Percentiles rank a stretch among this genome's conserved stretches.
Conservation (phyloP, 2,797 vertebrate genomes). For the Anniella stebbinsi region DNA sequence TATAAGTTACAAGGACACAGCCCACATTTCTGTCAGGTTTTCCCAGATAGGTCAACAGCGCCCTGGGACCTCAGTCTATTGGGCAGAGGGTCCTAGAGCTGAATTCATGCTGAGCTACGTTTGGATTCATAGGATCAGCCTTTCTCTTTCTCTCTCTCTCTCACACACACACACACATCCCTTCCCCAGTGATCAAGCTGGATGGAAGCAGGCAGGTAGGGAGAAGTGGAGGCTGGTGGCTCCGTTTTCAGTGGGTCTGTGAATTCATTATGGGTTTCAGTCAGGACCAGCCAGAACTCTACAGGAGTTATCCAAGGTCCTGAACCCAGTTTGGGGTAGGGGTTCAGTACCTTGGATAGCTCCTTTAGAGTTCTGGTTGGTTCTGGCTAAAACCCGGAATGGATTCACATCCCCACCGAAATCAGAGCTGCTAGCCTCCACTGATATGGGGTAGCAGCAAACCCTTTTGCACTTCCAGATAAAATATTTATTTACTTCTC, state of each 20-base stretch:
- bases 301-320: too few relatives aligned
- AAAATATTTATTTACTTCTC: background rate
- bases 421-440: too few relatives aligned
- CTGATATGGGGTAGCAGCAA: background rate
- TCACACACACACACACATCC: background rate
- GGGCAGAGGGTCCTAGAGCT: background rate
- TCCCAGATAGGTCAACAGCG: background rate
- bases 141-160: background rate
- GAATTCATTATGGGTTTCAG: too few relatives aligned
- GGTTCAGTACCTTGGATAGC: too few relatives aligned
- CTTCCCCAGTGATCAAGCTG: background rate
- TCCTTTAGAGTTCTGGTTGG: too few relatives aligned
- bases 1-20: conserved; percentile 18
- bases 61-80: background rate
- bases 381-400: too few relatives aligned
- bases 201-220: background rate
- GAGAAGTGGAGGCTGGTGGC: too few relatives aligned
- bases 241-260: too few relatives aligned
- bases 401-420: too few relatives aligned
- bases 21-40: conserved; percentile 14
- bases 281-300: too few relatives aligned
- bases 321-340: too few relatives aligned
- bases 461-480: background rate
- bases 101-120: background rate
- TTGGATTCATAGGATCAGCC: background rate